Percentiles rank a stretch among this genome's conserved stretches.
Evolutionary conservation across 2,113 vertebrate species (phyloP).

Genomic region (Formicarius rufipectus): DNA sequence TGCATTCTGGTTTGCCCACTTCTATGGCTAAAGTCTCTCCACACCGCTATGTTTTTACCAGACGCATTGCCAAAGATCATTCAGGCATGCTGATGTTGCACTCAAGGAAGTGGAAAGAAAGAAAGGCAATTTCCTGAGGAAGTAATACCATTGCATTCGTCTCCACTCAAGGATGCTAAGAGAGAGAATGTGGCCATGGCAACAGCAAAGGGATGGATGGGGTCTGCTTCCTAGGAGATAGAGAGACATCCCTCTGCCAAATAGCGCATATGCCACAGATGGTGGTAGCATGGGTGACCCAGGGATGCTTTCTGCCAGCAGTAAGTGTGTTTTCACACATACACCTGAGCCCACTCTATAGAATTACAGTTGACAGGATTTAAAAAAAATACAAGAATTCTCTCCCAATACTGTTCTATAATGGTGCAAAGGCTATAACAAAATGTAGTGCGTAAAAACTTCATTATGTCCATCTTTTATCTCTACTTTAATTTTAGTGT

Average conservation of each 20-base stretch:
- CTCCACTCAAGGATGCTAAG: not conserved
- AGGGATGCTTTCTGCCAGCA: conserved; percentile 20
- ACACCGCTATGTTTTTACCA: not conserved
- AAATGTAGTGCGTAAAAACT: not conserved
- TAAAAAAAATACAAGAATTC: not conserved
- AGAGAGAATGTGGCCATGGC: conserved; percentile 33
- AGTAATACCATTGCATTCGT: not conserved
- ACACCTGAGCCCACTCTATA: not conserved
- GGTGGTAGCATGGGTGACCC: not conserved
- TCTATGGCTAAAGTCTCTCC: not conserved
- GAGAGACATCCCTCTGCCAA: conserved; percentile 40
- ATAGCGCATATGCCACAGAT: not conserved
- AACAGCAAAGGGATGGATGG: conserved; percentile 32
- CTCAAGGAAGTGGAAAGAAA: not conserved
- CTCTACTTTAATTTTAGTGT: not conserved
- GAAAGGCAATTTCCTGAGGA: not conserved
- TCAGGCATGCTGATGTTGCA: not conserved
- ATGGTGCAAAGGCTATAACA: not conserved
- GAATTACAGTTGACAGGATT: not conserved
- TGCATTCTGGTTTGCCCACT: not conserved
- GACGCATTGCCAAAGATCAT: not conserved
- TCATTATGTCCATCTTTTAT: not conserved
- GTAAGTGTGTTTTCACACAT: conserved; percentile 3
- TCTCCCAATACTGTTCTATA: not conserved
- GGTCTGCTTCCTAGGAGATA: not conserved